These are phyloP conservation scores for Leptinotarsa peninsularis DNA, from an alignment of 2,888 invertebrate genomes.

Conservation along the genomic window DNA sequence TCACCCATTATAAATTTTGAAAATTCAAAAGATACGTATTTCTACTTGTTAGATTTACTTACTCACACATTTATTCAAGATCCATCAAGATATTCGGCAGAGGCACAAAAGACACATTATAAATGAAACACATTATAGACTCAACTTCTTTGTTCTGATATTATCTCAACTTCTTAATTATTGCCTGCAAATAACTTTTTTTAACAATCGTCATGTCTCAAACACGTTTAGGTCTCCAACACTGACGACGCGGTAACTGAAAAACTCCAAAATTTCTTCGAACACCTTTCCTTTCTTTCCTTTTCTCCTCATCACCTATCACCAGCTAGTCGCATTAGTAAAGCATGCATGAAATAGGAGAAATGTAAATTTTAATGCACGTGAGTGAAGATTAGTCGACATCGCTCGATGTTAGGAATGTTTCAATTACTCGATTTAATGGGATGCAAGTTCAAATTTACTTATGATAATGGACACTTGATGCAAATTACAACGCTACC, in stretches of 20 bases:
- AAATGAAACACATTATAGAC: too few relatives aligned
- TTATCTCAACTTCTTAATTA: too few relatives aligned
- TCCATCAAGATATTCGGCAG: too few relatives aligned
- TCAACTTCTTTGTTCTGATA: too few relatives aligned
- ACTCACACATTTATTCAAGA: too few relatives aligned
- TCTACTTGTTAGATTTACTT: too few relatives aligned
- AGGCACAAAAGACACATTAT: too few relatives aligned
- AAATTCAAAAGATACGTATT: too few relatives aligned
- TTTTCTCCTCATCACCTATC: not conserved
- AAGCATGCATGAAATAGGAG: conserved; percentile 24
- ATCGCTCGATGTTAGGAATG: conserved; percentile 17
- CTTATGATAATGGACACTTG: conserved; percentile 23
- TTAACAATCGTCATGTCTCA: too few relatives aligned
- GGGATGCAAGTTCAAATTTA: conserved; percentile 23
- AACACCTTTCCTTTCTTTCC: not conserved
- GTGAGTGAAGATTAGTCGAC: conserved; percentile 31
- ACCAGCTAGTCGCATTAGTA: conserved; percentile 15
- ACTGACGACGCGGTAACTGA: not conserved
- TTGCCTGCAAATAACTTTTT: too few relatives aligned
- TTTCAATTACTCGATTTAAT: conserved; percentile 31
- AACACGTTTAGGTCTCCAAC: too few relatives aligned
- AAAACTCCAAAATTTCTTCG: not conserved
- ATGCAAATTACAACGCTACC: conserved; percentile 22
- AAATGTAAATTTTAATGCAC: conserved; percentile 27
- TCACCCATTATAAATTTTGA: too few relatives aligned